phyloP scores from a whole-genome alignment of 2,797 vertebrate species.

The Sciurus vulgaris region DNA sequence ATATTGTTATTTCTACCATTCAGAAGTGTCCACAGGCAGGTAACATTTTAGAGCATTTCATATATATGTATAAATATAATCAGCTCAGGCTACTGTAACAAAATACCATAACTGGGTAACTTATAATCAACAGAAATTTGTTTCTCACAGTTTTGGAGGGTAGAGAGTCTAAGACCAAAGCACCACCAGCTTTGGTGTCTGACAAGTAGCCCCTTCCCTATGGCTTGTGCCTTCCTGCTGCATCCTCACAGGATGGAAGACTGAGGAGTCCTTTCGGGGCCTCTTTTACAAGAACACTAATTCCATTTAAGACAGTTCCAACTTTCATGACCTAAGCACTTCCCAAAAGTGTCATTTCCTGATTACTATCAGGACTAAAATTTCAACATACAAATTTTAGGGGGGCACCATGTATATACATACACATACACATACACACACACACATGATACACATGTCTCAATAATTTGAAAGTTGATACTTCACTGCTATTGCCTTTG shows the following conservation, averaged over 20 bases:
- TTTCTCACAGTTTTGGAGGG: not conserved
- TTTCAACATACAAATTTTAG: not conserved
- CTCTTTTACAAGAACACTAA: not conserved
- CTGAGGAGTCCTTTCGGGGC: not conserved
- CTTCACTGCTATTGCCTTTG: not conserved
- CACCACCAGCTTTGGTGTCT: not conserved
- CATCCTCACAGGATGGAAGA: not conserved
- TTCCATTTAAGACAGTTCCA: not conserved
- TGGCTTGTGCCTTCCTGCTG: not conserved
- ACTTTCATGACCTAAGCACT: not conserved
- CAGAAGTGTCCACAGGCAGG: not conserved
- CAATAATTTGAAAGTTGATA: not conserved
- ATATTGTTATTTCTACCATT: not conserved
- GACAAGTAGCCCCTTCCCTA: not conserved
- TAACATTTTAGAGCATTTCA: not conserved
- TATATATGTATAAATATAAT: not conserved
- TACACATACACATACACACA: too few species aligned
- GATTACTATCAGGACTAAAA: not conserved
- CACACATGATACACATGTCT: not conserved
- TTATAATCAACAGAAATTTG: not conserved
- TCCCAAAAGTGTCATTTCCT: not conserved
- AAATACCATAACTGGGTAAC: not conserved
- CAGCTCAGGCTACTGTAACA: not conserved
- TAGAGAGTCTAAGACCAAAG: not conserved
- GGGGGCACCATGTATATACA: too few species aligned